phyloP scores from a whole-genome alignment of 2,113 vertebrate genomes.

The Salvator merianae region DNA sequence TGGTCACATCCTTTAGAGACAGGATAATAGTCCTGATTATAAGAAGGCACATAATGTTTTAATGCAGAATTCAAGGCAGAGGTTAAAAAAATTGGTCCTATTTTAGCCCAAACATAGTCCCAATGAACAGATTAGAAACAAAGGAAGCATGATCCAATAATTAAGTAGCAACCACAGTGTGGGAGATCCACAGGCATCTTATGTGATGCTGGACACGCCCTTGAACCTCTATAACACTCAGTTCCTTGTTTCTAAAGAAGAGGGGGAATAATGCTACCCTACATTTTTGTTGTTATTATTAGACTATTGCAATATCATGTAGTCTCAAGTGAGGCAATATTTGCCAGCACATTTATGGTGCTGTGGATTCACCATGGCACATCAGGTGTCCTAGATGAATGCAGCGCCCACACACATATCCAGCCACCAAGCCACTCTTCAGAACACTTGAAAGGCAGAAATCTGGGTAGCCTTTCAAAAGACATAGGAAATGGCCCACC shows the following conservation, averaged over 20 bases:
- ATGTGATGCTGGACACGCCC: neutral
- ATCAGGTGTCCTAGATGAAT: too few relatives aligned
- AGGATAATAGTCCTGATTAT: neutral
- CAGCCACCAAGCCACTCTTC: too few relatives aligned
- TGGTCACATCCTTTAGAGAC: neutral
- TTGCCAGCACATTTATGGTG: too few relatives aligned
- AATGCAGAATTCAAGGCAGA: neutral
- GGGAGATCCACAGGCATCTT: neutral
- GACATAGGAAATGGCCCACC: too few relatives aligned
- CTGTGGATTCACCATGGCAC: too few relatives aligned
- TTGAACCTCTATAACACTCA: neutral
- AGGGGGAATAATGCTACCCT: neutral
- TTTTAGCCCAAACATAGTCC: neutral
- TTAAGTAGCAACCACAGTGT: neutral
- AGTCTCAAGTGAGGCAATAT: neutral
- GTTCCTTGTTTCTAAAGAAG: neutral
- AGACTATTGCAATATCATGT: neutral
- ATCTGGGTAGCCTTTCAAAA: too few relatives aligned
- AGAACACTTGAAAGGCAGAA: too few relatives aligned
- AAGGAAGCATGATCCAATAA: constrained; percentile 4
- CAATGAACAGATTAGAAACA: neutral
- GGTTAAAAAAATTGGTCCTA: too few relatives aligned
- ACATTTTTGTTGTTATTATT: neutral
- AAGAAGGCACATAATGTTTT: neutral
- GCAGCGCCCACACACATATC: too few relatives aligned